These are phyloP conservation scores for Sakesphorus luctuosus DNA, from an alignment of 2,113 vertebrate species.

Conservation along the genomic window DNA sequence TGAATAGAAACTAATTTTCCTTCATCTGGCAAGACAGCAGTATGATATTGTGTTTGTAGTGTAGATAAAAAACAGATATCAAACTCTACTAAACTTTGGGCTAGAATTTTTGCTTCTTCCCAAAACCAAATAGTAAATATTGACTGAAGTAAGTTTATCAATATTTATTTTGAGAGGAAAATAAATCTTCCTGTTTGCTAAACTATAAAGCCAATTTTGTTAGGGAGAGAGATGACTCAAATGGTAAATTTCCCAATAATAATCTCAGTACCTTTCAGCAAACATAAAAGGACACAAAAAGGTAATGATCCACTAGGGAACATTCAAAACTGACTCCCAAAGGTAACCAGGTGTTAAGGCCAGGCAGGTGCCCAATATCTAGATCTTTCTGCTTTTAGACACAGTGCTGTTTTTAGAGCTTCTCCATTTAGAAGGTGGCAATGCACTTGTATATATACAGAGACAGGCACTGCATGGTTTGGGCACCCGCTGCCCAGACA, in stretches of 20 bases:
- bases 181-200: slow-evolving; percentile 24
- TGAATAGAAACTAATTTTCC: background rate
- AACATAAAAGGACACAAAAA: background rate
- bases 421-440: background rate
- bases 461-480: background rate
- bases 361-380: background rate
- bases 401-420: background rate
- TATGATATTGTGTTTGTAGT: background rate
- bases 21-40: background rate
- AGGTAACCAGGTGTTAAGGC: background rate
- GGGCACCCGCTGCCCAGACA: background rate
- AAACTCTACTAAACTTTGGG: slow-evolving; percentile 14
- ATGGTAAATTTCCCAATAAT: slow-evolving; percentile 16
- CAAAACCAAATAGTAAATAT: slow-evolving; percentile 40
- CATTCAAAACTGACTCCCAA: background rate
- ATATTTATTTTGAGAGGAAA: slow-evolving; percentile 37
- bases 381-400: background rate
- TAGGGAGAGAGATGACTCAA: background rate
- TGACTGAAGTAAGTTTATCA: slow-evolving; percentile 40
- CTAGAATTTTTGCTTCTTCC: background rate
- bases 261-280: background rate
- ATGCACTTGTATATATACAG: background rate
- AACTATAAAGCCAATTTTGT: slow-evolving; percentile 12
- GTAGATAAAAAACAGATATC: background rate
- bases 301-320: background rate